Evolutionary conservation across 2,888 invertebrate genomes (phyloP).

Genomic region (Odontothrips loti): DNA sequence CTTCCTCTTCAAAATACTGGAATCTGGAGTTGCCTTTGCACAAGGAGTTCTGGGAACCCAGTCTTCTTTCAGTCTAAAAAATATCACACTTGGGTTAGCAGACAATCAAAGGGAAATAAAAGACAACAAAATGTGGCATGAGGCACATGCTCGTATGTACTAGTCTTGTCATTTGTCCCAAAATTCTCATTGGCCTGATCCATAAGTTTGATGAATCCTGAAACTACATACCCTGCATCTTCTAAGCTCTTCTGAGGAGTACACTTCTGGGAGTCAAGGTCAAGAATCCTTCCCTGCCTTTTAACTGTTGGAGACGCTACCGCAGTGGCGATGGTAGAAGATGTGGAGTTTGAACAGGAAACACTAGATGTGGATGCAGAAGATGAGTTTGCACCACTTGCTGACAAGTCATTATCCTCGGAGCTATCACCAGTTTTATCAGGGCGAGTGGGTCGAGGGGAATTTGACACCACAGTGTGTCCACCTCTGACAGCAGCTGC

Average conservation of each 20-base stretch:
- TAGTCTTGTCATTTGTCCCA: neutral
- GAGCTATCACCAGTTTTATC: neutral
- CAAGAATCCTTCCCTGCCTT: neutral
- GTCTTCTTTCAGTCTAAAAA: neutral
- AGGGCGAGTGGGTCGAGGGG: neutral
- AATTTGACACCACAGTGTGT: neutral
- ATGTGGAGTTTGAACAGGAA: neutral
- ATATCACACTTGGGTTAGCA: too few relatives aligned
- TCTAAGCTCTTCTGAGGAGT: constrained; percentile 2
- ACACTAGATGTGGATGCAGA: neutral
- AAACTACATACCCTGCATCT: neutral
- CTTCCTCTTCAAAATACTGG: neutral
- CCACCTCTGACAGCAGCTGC: neutral
- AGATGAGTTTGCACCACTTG: neutral
- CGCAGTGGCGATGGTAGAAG: neutral
- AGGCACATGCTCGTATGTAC: neutral
- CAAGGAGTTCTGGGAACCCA: neutral
- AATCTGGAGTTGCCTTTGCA: neutral
- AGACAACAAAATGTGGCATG: too few relatives aligned
- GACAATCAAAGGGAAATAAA: too few relatives aligned
- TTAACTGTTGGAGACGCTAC: neutral
- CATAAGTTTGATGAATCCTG: neutral
- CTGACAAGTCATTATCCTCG: neutral
- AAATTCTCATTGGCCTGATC: too few relatives aligned
- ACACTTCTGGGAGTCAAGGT: neutral